Evolutionary conservation across 2,888 invertebrate genomes (phyloP).

Genomic region (Temnothorax ravouxi): DNA sequence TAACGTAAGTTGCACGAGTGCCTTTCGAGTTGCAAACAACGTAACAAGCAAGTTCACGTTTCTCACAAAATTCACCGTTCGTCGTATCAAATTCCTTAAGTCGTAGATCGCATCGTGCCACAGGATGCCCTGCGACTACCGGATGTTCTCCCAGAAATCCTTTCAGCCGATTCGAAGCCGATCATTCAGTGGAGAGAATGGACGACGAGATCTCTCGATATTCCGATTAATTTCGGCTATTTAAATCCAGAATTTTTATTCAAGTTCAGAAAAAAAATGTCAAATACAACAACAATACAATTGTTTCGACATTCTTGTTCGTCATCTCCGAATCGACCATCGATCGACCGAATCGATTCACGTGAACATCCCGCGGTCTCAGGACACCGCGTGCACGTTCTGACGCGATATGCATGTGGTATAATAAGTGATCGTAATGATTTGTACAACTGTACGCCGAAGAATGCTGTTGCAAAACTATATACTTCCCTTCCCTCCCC

Average conservation of each 20-base stretch:
- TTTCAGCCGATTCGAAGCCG: neutral
- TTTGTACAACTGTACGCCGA: constrained; percentile 57
- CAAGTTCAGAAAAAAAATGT: neutral
- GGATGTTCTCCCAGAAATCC: neutral
- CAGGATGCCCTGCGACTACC: neutral
- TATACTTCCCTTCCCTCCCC: constrained; percentile 31
- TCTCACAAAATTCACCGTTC: constrained; percentile 41
- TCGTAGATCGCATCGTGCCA: constrained; percentile 8
- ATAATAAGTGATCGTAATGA: constrained; percentile 38
- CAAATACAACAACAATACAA: neutral
- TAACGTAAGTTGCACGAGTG: constrained; percentile 70
- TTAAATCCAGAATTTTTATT: neutral
- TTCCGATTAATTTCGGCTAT: neutral
- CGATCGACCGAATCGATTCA: neutral
- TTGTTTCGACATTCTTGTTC: neutral
- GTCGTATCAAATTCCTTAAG: constrained; percentile 66
- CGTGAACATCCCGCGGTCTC: neutral
- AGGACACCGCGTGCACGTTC: neutral
- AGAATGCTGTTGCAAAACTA: constrained; percentile 63
- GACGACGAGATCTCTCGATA: neutral
- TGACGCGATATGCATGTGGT: constrained; percentile 18
- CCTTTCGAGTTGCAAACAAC: constrained; percentile 60
- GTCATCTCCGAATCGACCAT: neutral
- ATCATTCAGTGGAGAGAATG: neutral
- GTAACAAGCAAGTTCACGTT: constrained; percentile 41